Percentiles rank a stretch among this genome's conserved stretches.
Conservation (phyloP, 2,113 vertebrate species). For the Daboia siamensis region DNA sequence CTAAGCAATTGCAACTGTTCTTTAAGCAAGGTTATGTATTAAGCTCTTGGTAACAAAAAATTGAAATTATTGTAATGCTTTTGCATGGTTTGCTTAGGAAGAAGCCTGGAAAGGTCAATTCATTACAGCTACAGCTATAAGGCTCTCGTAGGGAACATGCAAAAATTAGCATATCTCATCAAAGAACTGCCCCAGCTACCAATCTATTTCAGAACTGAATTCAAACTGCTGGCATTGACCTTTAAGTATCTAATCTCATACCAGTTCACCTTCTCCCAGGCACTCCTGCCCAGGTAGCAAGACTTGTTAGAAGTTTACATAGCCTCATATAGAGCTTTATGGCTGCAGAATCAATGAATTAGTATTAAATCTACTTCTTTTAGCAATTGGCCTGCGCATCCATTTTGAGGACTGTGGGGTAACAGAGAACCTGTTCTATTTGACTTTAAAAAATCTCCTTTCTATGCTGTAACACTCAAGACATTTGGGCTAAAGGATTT, state of each 20-base stretch:
- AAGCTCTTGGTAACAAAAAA: neutral
- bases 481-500: neutral
- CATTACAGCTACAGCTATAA: neutral
- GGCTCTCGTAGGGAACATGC: neutral
- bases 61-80: neutral
- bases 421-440: neutral
- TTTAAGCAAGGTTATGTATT: neutral
- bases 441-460: neutral
- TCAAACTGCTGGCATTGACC: neutral
- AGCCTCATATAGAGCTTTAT: neutral
- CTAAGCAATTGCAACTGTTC: neutral
- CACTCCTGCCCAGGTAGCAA: neutral
- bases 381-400: neutral
- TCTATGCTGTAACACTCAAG: neutral
- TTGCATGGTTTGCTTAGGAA: neutral
- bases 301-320: neutral
- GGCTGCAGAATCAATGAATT: neutral
- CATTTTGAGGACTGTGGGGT: neutral
- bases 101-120: neutral
- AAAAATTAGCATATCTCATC: neutral
- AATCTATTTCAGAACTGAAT: neutral
- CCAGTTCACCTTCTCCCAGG: neutral
- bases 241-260: neutral
- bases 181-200: neutral
- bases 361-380: neutral